Conservation (phyloP, 2,797 vertebrate genomes). For the Gymnoscopelus braueri region DNA sequence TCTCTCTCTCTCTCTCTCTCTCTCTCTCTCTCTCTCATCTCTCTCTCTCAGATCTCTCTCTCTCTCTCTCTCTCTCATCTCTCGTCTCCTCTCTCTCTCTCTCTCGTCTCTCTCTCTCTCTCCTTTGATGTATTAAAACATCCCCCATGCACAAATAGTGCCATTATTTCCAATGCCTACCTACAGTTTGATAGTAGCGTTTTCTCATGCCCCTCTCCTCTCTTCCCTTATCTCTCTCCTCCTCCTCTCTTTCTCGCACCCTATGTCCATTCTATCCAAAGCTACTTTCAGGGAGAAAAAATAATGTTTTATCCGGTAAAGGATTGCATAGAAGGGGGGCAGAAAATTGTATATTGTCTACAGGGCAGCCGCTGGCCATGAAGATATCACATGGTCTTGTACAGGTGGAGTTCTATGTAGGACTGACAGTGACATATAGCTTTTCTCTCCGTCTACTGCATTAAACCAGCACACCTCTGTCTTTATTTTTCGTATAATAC, state of each 20-base stretch:
- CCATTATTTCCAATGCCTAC: constrained; percentile 76
- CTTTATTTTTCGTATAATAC: constrained; percentile 58
- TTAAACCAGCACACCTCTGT: constrained; percentile 34
- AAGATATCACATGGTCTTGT: constrained; percentile 25
- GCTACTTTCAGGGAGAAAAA: constrained; percentile 53
- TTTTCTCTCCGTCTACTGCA: constrained; percentile 44
- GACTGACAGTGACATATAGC: constrained; percentile 64
- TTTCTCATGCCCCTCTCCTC: constrained; percentile 37
- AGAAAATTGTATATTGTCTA: constrained; percentile 49
- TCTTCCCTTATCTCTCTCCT: constrained; percentile 36
- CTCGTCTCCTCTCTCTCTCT: constrained; percentile 7
- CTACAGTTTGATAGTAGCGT: constrained; percentile 40
- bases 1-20: constrained; percentile 2
- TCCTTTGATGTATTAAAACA: constrained; percentile 82
- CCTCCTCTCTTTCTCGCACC: neutral
- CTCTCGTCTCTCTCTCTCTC: constrained; percentile 40
- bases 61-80: constrained; percentile 9
- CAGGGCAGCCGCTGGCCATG: constrained; percentile 32
- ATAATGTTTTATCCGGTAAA: constrained; percentile 38
- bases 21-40: constrained; percentile 57
- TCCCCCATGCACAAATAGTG: constrained; percentile 78
- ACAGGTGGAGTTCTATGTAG: constrained; percentile 35
- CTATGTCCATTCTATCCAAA: constrained; percentile 50
- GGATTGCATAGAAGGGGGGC: constrained; percentile 51
- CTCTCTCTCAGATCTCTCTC: constrained; percentile 46